Percentiles rank a stretch among this genome's conserved stretches.
These are phyloP conservation scores for Albula glossodonta DNA, from an alignment of 2,113 vertebrate species.

Conservation along the genomic window DNA sequence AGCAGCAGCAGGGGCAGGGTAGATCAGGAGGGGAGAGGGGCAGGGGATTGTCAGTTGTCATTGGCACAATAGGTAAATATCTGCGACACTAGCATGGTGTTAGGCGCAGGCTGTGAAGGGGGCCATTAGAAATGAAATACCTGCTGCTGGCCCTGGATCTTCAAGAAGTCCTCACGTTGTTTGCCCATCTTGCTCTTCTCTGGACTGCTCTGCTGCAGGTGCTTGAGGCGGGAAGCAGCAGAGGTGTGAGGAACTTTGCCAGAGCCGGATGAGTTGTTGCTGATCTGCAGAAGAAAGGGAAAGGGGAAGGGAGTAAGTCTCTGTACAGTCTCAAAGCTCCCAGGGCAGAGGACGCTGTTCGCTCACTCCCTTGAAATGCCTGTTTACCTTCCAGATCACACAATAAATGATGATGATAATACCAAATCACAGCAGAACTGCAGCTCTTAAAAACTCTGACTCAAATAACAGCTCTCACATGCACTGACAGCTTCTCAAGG, in stretches of 20 bases:
- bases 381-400: neutral
- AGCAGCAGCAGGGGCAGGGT: neutral
- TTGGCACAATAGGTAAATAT: constrained; percentile 18
- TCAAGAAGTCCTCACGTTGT: constrained; percentile 86
- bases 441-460: neutral
- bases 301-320: constrained; percentile 9
- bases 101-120: neutral
- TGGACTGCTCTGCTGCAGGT: constrained; percentile 83
- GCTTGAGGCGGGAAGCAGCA: constrained; percentile 84
- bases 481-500: neutral
- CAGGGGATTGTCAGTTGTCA: constrained; percentile 19
- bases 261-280: constrained; percentile 66
- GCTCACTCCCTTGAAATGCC: no score
- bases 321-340: neutral
- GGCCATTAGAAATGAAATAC: constrained; percentile 62
- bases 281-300: constrained; percentile 52
- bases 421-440: neutral
- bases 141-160: constrained; percentile 93
- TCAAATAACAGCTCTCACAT: neutral
- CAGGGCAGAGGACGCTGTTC: neutral
- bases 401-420: neutral
- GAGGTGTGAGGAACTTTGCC: constrained; percentile 84
- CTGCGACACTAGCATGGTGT: constrained; percentile 12
- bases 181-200: constrained; percentile 89
- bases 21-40: constrained; percentile 11